phyloP scores from a whole-genome alignment of 2,888 invertebrate species.

The Microctonus aethiopoides region DNA sequence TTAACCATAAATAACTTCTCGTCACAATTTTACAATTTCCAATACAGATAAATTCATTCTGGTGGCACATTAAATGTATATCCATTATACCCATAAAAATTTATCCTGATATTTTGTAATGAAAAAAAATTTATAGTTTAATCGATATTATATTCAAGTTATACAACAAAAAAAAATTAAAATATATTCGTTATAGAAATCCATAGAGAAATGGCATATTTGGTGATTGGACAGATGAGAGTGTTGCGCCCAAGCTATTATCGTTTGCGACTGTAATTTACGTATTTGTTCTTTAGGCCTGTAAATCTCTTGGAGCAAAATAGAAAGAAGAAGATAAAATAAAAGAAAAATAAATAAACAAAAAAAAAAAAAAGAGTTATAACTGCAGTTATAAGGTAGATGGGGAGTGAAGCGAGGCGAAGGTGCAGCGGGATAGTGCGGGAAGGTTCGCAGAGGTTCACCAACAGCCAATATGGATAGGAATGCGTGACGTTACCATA shows the following conservation, averaged over 20 bases:
- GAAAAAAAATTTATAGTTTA: background rate
- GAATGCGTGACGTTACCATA: slow-evolving; percentile 67
- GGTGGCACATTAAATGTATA: no score
- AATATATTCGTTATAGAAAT: background rate
- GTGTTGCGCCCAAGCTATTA: slow-evolving; percentile 52
- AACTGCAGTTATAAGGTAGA: slow-evolving; percentile 11
- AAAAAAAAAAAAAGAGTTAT: background rate
- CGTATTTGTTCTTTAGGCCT: slow-evolving; percentile 66
- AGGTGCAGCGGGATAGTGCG: background rate
- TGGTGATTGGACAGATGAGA: slow-evolving; percentile 13
- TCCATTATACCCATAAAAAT: no score
- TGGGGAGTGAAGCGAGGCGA: slow-evolving; percentile 52
- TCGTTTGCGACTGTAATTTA: slow-evolving; percentile 63
- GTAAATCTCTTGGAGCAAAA: slow-evolving; percentile 53
- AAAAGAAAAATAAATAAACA: slow-evolving; percentile 5
- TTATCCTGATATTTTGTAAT: background rate
- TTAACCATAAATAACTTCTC: no score
- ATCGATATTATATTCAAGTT: background rate
- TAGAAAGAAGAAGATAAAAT: slow-evolving; percentile 19
- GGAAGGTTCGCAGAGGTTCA: slow-evolving; percentile 39
- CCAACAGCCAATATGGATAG: slow-evolving; percentile 65
- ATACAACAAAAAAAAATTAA: background rate
- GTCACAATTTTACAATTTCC: no score
- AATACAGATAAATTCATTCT: no score
- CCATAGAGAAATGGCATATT: slow-evolving; percentile 1